phyloP scores from a whole-genome alignment of 2,113 vertebrate species.

The Catharus fuscescens region DNA sequence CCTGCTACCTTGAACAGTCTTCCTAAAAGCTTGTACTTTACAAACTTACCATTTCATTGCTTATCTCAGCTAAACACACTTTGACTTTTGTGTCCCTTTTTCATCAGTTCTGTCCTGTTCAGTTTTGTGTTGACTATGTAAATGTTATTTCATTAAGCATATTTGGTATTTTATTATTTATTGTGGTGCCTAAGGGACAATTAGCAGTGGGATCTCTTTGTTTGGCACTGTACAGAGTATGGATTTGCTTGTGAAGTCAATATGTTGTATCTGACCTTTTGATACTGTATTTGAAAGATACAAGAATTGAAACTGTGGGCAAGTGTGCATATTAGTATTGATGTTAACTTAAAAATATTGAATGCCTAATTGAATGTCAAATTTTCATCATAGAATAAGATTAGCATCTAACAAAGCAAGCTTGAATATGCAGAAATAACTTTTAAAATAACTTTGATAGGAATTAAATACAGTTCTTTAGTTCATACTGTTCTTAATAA shows the following conservation, averaged over 20 bases:
- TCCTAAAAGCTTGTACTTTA: not conserved
- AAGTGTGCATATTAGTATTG: not conserved
- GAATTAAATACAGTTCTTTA: not conserved
- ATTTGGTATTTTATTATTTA: constrained; percentile 34
- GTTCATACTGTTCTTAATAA: not conserved
- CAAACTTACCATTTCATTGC: not conserved
- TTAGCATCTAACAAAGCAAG: not conserved
- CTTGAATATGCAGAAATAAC: not conserved
- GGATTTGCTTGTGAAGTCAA: not conserved
- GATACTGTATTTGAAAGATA: not conserved
- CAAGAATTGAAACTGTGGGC: not conserved
- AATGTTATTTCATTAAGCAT: not conserved
- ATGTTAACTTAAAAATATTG: constrained; percentile 16
- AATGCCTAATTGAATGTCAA: not conserved
- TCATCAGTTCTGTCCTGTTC: not conserved
- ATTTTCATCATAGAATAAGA: not conserved
- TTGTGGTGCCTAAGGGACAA: not conserved
- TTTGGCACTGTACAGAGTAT: not conserved
- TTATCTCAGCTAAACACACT: not conserved
- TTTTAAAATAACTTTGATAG: not conserved
- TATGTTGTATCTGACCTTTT: constrained; percentile 25
- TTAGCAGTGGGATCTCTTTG: not conserved
- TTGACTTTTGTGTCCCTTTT: not conserved
- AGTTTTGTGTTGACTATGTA: not conserved
- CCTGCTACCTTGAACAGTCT: not conserved